These are phyloP conservation scores for Oenanthe melanoleuca DNA, from an alignment of 2,113 vertebrate species.

Conservation along the genomic window DNA sequence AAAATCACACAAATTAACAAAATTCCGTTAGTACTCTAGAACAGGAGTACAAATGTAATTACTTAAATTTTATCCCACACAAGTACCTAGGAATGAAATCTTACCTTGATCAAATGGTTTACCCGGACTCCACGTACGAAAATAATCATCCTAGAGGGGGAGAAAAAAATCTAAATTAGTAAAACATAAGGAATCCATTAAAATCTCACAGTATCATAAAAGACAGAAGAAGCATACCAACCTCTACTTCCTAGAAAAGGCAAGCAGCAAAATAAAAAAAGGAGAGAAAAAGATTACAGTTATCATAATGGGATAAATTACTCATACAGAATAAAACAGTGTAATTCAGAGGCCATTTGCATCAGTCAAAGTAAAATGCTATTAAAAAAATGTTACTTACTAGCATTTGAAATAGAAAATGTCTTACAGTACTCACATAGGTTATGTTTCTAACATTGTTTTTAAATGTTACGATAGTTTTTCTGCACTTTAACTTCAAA, in stretches of 20 bases:
- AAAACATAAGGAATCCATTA: not conserved
- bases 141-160: conserved; percentile 81
- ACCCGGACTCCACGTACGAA: conserved; percentile 89
- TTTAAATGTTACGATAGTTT: not conserved
- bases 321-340: conserved; percentile 19
- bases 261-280: conserved; percentile 74
- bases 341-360: not conserved
- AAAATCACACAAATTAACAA: not conserved
- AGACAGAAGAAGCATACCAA: conserved; percentile 78
- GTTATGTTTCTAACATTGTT: not conserved
- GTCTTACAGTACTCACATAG: not conserved
- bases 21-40: not conserved
- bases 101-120: conserved; percentile 94
- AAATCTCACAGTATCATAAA: conserved; percentile 46
- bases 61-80: not conserved
- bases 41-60: not conserved
- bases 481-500: not conserved
- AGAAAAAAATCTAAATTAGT: conserved; percentile 64
- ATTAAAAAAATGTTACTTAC: not conserved
- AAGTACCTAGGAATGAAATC: not conserved
- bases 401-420: not conserved
- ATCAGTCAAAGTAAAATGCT: not conserved
- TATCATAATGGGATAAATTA: conserved; percentile 57
- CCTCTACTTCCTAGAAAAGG: conserved; percentile 85
- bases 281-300: conserved; percentile 71